phyloP scores from a whole-genome alignment of 1,140 invertebrate genomes.

The Odontomachus brunneus region DNA sequence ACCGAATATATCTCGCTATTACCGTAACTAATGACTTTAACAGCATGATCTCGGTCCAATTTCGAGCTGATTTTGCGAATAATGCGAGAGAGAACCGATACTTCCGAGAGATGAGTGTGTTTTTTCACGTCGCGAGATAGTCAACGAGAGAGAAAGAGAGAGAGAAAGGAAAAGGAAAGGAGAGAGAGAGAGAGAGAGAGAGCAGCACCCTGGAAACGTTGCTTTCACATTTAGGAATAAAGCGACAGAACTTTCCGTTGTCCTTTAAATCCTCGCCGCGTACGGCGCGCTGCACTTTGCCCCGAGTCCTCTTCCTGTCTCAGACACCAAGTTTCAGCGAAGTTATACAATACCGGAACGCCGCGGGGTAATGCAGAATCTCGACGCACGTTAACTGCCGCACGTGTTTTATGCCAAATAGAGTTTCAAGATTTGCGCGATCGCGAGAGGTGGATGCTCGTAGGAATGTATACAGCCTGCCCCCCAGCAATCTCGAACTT shows the following conservation, averaged over 20 bases:
- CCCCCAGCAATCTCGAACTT: conserved; percentile 37
- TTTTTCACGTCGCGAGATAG: neutral
- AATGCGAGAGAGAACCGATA: neutral
- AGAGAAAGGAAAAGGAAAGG: too few species aligned
- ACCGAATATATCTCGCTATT: neutral
- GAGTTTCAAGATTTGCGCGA: conserved; percentile 60
- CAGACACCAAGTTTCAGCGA: conserved; percentile 47
- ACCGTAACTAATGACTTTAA: neutral
- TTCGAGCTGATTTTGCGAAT: neutral
- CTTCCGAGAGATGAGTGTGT: neutral
- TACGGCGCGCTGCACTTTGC: conserved; percentile 31
- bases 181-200: too few species aligned
- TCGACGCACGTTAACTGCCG: conserved; percentile 56
- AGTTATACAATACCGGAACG: conserved; percentile 58
- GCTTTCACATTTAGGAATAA: conserved; percentile 23
- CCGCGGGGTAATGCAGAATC: conserved; percentile 51
- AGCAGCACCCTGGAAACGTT: neutral
- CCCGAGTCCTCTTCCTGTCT: conserved; percentile 17
- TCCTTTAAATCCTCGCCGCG: conserved; percentile 35
- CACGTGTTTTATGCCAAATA: conserved; percentile 53
- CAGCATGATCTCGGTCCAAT: neutral
- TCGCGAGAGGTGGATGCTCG: conserved; percentile 52
- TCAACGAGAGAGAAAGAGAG: neutral
- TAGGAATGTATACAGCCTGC: conserved; percentile 36
- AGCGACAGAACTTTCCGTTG: conserved; percentile 27